A percentile compares a stretch with the other conserved stretches of the same genome.
These are phyloP conservation scores for Euwallacea similis DNA, from an alignment of 1,140 invertebrate genomes.

Conservation along the genomic window DNA sequence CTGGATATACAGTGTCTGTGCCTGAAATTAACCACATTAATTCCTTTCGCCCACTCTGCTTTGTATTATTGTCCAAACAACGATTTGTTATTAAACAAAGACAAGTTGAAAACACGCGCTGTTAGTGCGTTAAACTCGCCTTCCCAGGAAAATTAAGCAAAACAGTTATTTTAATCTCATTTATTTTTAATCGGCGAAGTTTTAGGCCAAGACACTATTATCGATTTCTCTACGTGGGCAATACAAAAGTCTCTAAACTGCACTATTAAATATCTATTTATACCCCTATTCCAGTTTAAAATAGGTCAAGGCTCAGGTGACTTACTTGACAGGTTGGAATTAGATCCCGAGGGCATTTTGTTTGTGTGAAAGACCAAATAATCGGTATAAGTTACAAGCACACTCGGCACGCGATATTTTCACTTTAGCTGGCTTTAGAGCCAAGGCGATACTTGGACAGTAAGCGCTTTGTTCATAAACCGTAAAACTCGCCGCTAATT, in stretches of 20 bases:
- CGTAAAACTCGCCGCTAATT: slow-evolving; percentile 27
- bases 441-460: not conserved
- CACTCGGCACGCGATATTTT: no score
- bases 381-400: no score
- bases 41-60: no score
- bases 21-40: slow-evolving; percentile 35
- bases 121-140: no score
- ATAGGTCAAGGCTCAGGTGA: slow-evolving; percentile 9
- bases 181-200: no score
- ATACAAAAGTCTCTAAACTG: no score
- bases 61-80: not conserved
- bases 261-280: slow-evolving; percentile 2
- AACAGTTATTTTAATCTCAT: no score
- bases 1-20: slow-evolving; percentile 75
- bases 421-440: not conserved
- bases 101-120: no score
- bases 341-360: slow-evolving; percentile 22
- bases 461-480: slow-evolving; percentile 22
- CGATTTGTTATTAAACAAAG: not conserved
- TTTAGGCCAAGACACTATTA: no score
- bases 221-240: no score
- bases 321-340: slow-evolving; percentile 30
- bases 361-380: not conserved
- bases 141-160: no score
- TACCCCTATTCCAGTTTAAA: slow-evolving; percentile 9